Percentiles rank a stretch among this genome's conserved stretches.
Evolutionary conservation across 1,140 invertebrate genomes (phyloP).

Genomic region (Leguminivora glycinivorella): DNA sequence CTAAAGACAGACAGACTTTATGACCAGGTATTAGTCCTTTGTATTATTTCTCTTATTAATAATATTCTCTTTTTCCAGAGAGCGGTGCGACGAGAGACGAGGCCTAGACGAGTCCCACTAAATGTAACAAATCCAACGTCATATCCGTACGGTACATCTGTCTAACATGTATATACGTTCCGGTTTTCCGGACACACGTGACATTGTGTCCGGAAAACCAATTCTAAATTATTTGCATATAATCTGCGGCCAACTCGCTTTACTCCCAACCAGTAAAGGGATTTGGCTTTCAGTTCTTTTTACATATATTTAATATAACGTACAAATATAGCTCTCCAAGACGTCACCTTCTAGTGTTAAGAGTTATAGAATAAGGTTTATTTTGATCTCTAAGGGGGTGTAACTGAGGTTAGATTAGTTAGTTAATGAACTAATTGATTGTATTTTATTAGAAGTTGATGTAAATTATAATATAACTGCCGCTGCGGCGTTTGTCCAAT

Average conservation of each 20-base stretch:
- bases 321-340: slow-evolving; percentile 60
- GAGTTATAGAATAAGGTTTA: slow-evolving; percentile 40
- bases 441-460: slow-evolving; percentile 69
- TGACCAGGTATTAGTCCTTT: too few relatives aligned
- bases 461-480: slow-evolving; percentile 62
- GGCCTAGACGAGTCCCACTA: slow-evolving; percentile 52
- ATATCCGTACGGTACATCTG: slow-evolving; percentile 43
- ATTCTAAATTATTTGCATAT: slow-evolving; percentile 12
- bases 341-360: slow-evolving; percentile 68
- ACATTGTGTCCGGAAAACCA: slow-evolving; percentile 19
- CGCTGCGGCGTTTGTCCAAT: slow-evolving; percentile 67
- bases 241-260: slow-evolving; percentile 31
- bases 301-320: slow-evolving; percentile 44
- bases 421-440: slow-evolving; percentile 56
- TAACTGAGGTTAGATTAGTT: slow-evolving; percentile 48
- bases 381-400: slow-evolving; percentile 51
- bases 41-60: slow-evolving; percentile 6
- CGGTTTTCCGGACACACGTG: slow-evolving; percentile 12
- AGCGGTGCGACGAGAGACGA: slow-evolving; percentile 51
- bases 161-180: slow-evolving; percentile 20
- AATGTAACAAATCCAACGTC: slow-evolving; percentile 40
- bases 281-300: slow-evolving; percentile 48
- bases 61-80: slow-evolving; percentile 43
- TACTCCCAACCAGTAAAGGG: slow-evolving; percentile 40
- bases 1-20: too few relatives aligned